Conservation (phyloP, 2,888 invertebrate species). For the Drosophila setosimentum region DNA sequence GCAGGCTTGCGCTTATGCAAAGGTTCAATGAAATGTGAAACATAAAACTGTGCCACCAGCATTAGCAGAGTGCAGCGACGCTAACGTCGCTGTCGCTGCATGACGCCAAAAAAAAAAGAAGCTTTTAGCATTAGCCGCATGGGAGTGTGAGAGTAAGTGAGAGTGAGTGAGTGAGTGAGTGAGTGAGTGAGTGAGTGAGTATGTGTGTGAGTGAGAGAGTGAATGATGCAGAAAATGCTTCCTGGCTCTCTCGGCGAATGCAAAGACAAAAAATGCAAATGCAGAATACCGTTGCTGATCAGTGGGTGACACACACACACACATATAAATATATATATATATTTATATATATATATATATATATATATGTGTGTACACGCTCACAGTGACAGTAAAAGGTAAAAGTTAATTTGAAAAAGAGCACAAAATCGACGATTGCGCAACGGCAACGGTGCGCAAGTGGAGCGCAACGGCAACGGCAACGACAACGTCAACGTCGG, state of each 20-base stretch:
- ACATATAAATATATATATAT: conserved; percentile 4
- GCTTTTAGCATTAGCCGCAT: conserved; percentile 42
- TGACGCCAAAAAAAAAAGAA: conserved; percentile 25
- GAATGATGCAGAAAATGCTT: conserved; percentile 42
- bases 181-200: background rate
- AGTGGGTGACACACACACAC: conserved; percentile 49
- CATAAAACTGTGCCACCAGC: conserved; percentile 68
- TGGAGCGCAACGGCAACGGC: conserved; percentile 61
- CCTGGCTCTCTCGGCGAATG: conserved; percentile 41
- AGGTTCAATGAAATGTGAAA: conserved; percentile 68
- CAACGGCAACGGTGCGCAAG: conserved; percentile 62
- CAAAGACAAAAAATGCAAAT: conserved; percentile 32
- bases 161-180: conserved; percentile 9
- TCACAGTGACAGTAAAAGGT: conserved; percentile 53
- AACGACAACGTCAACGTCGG: conserved; percentile 31
- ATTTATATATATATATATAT: background rate
- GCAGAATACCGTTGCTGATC: conserved; percentile 49
- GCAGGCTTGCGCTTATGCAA: conserved; percentile 61
- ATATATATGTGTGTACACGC: conserved; percentile 10
- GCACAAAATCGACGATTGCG: conserved; percentile 67
- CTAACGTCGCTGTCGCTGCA: conserved; percentile 13
- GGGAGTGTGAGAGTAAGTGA: conserved; percentile 7
- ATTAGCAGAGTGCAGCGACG: conserved; percentile 51
- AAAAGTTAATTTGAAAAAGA: conserved; percentile 72
- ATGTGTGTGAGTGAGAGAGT: background rate